A percentile compares a stretch with the other conserved stretches of the same genome.
Evolutionary conservation across 2,797 vertebrate genomes (phyloP).

Genomic region (Balearica regulorum): DNA sequence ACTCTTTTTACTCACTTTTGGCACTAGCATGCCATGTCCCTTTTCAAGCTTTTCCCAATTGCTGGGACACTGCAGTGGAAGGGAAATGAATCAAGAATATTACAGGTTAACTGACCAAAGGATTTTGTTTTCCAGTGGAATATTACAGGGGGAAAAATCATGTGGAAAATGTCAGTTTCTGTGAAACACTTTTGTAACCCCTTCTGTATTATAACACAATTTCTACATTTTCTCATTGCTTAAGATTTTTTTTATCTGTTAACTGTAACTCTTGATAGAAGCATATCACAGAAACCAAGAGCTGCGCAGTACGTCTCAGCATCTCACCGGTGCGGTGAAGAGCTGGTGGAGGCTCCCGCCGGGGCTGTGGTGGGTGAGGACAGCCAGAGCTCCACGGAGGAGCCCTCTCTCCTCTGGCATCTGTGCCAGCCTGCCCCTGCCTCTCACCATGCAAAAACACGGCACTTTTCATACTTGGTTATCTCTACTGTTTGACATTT

Average conservation of each 20-base stretch:
- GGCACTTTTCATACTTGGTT: neutral
- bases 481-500: neutral
- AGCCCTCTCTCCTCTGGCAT: neutral
- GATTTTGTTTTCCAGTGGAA: neutral
- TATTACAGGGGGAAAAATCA: neutral
- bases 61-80: neutral
- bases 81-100: neutral
- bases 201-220: neutral
- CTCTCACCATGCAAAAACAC: rapidly evolving
- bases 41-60: neutral
- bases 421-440: neutral
- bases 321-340: neutral
- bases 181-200: neutral
- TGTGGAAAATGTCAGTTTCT: neutral
- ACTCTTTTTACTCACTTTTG: neutral
- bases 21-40: neutral
- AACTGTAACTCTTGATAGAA: neutral
- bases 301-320: neutral
- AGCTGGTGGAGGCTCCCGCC: neutral
- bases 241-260: neutral
- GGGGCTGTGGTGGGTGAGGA: rapidly evolving
- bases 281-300: neutral
- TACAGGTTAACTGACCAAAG: neutral
- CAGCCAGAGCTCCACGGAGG: rapidly evolving
- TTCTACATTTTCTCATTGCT: neutral